Evolutionary conservation across 2,113 vertebrate species (phyloP), one percentile per base, ranked within the genome.

Genomic region (Myiagra hebetior): DNA sequence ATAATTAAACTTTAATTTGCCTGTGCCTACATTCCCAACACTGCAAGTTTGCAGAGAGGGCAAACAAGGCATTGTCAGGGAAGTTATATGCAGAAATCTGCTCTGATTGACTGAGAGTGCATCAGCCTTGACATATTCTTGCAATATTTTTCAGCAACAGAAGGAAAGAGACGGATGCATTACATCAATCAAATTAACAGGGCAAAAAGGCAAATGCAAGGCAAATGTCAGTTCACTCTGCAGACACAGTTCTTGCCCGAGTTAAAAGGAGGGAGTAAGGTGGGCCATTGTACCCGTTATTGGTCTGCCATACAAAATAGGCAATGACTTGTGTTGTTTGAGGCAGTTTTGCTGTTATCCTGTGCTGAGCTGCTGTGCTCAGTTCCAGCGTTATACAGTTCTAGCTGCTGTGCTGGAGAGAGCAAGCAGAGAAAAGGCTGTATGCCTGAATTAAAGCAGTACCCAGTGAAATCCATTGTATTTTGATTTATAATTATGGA

Each of bases 1-100:
- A 86, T 83, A 94, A 92, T 91, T 86, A 91, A 87, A 91, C 68
- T 95, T 94, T 83, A 85, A 92, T 86, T 94, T 80, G 35, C 41
- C 55, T 85, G 6, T 65, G n/a, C 82, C 39, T 69, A 67, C 53
- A 33, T 87, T 91, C 79, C 64, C n/a, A 86, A 41, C 55, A 37
- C 27, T 59, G 59, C 30, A 50, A 73, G 59, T 93, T 93, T 96
- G 59, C 55, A 88, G 78, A 89, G 41, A 89, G 53, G 62, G 20
- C 35, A 93, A 90, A 86, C n/a, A 42, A 4, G 17, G 14, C 77
- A 70, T 86, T 74, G 63, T 93, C 59, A 77, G 44, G 64, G 72
- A 92, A 56, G 63, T 76, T 88, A 4, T 55, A 19, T 52, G 31
- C 47, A 74, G 85, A 90, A 93, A 72, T 85, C 63, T 92, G 42